These are phyloP conservation scores for Diogma glabrata DNA, from an alignment of 2,888 invertebrate genomes.

Conservation along the genomic window DNA sequence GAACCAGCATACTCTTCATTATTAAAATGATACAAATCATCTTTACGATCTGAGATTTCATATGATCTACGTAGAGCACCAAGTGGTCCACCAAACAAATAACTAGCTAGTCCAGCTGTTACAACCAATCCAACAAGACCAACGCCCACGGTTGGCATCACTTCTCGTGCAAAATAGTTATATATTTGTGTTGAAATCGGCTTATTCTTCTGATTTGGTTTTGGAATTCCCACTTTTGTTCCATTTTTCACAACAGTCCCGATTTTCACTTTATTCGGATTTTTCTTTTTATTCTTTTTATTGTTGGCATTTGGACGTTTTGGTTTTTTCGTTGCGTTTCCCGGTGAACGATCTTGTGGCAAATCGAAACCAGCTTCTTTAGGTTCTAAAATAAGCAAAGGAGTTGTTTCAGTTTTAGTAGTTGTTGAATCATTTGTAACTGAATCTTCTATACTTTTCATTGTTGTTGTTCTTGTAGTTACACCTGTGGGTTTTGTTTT, in stretches of 20 bases:
- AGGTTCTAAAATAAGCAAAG: slow-evolving; percentile 22
- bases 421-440: slow-evolving; percentile 25
- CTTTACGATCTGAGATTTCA: slow-evolving; percentile 47
- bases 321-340: slow-evolving; percentile 20
- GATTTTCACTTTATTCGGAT: slow-evolving; percentile 16
- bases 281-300: slow-evolving; percentile 17
- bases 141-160: slow-evolving; percentile 70
- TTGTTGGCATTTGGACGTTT: slow-evolving; percentile 19
- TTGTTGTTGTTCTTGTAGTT: slow-evolving; percentile 26
- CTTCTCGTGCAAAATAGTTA: slow-evolving; percentile 64
- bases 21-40: slow-evolving; percentile 54
- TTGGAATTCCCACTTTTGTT: slow-evolving; percentile 9
- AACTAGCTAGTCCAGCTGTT: slow-evolving; percentile 62
- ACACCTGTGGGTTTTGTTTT: slow-evolving; percentile 17
- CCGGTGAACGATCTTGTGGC: slow-evolving; percentile 21
- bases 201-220: slow-evolving; percentile 31
- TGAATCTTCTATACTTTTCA: too few relatives aligned
- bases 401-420: slow-evolving; percentile 15
- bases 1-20: slow-evolving; percentile 53
- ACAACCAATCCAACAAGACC: slow-evolving; percentile 63
- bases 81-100: slow-evolving; percentile 60
- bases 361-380: slow-evolving; percentile 23
- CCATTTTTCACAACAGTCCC: slow-evolving; percentile 14
- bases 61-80: slow-evolving; percentile 53
- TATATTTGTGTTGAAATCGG: slow-evolving; percentile 63